Conservation (phyloP, 2,888 invertebrate genomes). For the Drosophila paracracens region DNA sequence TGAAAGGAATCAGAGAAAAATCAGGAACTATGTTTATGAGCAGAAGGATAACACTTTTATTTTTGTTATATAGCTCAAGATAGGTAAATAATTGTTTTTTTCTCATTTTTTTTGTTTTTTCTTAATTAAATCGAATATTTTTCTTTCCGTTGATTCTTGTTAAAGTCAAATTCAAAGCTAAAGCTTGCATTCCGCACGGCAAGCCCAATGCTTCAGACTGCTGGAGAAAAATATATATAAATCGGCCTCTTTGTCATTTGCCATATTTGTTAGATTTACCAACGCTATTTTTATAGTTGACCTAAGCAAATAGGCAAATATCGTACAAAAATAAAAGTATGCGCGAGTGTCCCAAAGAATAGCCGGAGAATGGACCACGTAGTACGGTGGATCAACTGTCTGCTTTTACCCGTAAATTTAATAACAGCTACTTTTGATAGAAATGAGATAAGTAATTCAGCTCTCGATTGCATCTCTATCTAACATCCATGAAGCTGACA, state of each 20-base stretch:
- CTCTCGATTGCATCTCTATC: not conserved
- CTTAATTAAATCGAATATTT: not conserved
- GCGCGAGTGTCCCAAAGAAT: not conserved
- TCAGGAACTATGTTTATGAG: not conserved
- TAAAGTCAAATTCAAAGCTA: not conserved
- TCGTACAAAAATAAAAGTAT: conserved; percentile 1
- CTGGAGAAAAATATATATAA: not conserved
- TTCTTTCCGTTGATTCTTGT: not conserved
- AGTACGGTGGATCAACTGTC: not conserved
- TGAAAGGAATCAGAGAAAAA: not conserved
- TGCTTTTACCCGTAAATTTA: conserved; percentile 37
- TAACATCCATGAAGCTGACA: not conserved
- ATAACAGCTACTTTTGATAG: not conserved
- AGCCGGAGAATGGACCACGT: not conserved
- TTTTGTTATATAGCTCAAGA: not conserved
- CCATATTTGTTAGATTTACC: conserved; percentile 32
- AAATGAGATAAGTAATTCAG: not conserved
- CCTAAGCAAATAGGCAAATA: conserved; percentile 57
- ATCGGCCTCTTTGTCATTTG: not conserved
- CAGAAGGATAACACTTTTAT: not conserved
- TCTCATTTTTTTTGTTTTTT: not conserved
- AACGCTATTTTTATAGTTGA: conserved; percentile 57
- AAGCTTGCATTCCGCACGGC: not conserved
- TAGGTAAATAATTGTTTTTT: not conserved
- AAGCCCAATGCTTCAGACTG: not conserved